phyloP scores from a whole-genome alignment of 2,797 vertebrate species.

The Microcaecilia unicolor region DNA sequence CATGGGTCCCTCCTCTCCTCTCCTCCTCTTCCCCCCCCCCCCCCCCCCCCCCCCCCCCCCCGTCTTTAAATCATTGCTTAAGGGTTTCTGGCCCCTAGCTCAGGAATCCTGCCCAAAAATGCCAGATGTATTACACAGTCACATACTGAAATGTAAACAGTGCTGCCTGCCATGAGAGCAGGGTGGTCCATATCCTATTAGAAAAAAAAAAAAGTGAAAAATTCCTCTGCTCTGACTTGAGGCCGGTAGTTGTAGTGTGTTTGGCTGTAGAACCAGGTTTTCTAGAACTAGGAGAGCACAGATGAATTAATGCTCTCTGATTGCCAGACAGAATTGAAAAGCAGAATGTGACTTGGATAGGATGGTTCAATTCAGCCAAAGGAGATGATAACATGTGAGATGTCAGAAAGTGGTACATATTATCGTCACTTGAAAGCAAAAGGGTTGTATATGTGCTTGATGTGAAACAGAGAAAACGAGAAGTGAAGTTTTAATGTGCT shows the following conservation, averaged over 20 bases:
- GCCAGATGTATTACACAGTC: conserved; percentile 99
- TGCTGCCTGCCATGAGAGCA: conserved; percentile 87
- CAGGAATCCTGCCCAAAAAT: conserved; percentile 89
- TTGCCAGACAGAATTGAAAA: conserved; percentile 36
- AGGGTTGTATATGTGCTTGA: no score
- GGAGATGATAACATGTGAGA: conserved; percentile 6
- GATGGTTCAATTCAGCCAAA: conserved; percentile 23
- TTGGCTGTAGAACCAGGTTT: conserved; percentile 51
- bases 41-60: conserved; percentile 6
- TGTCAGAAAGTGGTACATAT: no score
- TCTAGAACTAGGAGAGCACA: conserved; percentile 36
- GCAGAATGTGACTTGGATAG: conserved; percentile 45
- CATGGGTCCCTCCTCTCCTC: conserved; percentile 9
- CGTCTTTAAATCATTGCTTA: conserved; percentile 56
- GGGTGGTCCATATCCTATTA: conserved; percentile 79
- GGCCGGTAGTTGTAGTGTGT: conserved; percentile 69
- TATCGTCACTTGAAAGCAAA: no score
- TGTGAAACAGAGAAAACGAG: no score
- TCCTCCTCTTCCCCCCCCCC: conserved; percentile 3
- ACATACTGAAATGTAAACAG: conserved; percentile 97
- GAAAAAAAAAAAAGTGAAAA: conserved; percentile 4
- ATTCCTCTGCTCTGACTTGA: conserved; percentile 38
- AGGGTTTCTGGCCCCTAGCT: conserved; percentile 70
- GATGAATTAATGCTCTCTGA: conserved; percentile 47
- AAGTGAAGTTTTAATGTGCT: no score